Conservation (phyloP, 1,140 invertebrate genomes). For the Bathynomus jamesi region DNA sequence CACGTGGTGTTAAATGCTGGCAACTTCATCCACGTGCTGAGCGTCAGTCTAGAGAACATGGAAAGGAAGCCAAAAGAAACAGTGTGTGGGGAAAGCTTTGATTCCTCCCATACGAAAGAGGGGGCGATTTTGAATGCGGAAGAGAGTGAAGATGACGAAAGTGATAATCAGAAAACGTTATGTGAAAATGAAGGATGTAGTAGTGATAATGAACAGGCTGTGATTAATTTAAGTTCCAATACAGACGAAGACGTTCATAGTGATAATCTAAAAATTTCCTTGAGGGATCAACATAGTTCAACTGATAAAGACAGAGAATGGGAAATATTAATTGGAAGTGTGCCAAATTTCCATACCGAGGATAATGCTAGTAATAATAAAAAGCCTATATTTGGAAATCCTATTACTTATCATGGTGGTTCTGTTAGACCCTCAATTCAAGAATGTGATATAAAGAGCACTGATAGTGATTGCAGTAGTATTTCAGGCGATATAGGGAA, state of each 20-base stretch:
- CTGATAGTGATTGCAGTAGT: constrained; percentile 4
- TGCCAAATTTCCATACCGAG: constrained; percentile 14
- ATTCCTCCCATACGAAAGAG: constrained; percentile 3
- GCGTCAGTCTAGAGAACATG: constrained; percentile 47
- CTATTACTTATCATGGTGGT: not conserved
- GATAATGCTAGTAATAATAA: constrained; percentile 11
- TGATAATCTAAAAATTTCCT: not conserved
- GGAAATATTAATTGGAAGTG: constrained; percentile 35
- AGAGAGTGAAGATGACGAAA: constrained; percentile 23
- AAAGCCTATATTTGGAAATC: not conserved
- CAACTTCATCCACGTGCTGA: constrained; percentile 59
- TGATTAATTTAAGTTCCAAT: not conserved
- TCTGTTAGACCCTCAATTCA: constrained; percentile 14
- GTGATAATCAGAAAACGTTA: constrained; percentile 13
- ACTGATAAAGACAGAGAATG: constrained; percentile 32
- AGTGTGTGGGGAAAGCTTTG: constrained; percentile 11
- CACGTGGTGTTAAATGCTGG: constrained; percentile 62
- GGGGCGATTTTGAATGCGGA: not conserved
- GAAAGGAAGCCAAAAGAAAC: constrained; percentile 21
- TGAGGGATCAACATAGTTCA: not conserved
- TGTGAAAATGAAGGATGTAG: not conserved
- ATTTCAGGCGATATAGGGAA: constrained; percentile 6
- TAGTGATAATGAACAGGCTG: not conserved
- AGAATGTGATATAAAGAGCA: constrained; percentile 26
- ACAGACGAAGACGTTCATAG: not conserved